Evolutionary conservation across 2,888 invertebrate genomes (phyloP).

Genomic region (Arctia plantaginis): DNA sequence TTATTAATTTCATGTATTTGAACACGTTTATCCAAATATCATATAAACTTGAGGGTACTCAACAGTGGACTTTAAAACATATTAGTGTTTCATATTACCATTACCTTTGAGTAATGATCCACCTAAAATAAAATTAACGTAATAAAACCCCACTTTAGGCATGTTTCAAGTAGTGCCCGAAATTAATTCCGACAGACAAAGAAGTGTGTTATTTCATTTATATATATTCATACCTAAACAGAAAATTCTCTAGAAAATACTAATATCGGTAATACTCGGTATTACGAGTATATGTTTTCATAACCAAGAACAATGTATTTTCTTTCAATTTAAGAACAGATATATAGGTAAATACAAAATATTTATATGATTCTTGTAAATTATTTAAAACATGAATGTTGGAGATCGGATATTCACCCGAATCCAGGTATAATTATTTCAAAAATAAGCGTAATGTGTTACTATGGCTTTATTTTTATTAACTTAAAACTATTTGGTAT

Average conservation of each 20-base stretch:
- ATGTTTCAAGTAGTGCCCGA: neutral
- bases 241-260: neutral
- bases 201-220: neutral
- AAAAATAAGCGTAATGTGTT: too few species aligned
- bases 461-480: neutral
- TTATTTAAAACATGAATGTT: neutral
- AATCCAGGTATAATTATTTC: neutral
- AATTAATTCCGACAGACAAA: neutral
- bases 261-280: neutral
- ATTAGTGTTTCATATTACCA: neutral
- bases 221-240: neutral
- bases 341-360: neutral
- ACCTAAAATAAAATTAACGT: neutral
- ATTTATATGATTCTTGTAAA: neutral
- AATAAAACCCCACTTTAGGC: neutral
- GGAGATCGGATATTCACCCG: neutral
- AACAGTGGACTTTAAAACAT: neutral
- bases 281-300: neutral
- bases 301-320: neutral
- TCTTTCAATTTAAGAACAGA: neutral
- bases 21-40: slow-evolving; percentile 14
- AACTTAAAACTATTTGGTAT: neutral
- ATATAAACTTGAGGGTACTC: neutral
- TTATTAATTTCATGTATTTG: slow-evolving; percentile 6
- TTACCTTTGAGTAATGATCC: neutral